Percentiles rank a stretch among this genome's conserved stretches.
Evolutionary conservation across 2,888 invertebrate species (phyloP).

Genomic region (Parapristionchus giblindavisi): DNA sequence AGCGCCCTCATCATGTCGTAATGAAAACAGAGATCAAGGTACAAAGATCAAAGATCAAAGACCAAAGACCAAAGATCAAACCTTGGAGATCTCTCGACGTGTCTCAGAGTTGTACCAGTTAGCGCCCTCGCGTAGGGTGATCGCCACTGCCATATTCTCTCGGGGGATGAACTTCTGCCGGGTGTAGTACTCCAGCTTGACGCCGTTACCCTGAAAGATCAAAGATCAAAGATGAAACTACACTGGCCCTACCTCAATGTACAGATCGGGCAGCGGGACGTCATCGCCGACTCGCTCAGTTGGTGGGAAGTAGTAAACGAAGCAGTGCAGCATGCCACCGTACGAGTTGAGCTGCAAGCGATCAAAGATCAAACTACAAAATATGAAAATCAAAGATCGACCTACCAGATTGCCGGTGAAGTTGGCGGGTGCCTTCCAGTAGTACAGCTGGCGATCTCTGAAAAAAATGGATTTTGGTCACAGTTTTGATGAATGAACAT

Average conservation of each 20-base stretch:
- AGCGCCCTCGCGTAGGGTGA: conserved; percentile 54
- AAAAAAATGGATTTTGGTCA: no score
- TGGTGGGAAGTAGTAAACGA: conserved; percentile 82
- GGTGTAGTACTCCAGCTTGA: conserved; percentile 63
- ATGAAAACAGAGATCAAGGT: conserved; percentile 71
- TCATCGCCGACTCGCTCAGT: conserved; percentile 86
- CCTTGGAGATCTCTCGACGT: conserved; percentile 68
- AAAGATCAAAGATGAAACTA: conserved; percentile 32
- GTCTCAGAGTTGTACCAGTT: conserved; percentile 66
- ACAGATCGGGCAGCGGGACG: conserved; percentile 77
- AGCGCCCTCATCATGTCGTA: conserved; percentile 81
- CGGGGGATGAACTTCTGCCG: conserved; percentile 60
- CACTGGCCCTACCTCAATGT: conserved; percentile 82
- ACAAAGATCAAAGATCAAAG: conserved; percentile 16
- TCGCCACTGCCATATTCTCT: conserved; percentile 66
- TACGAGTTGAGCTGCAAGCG: conserved; percentile 79
- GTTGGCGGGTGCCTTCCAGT: conserved; percentile 85
- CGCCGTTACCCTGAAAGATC: conserved; percentile 55
- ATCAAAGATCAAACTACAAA: conserved; percentile 26
- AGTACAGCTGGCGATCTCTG: conserved; percentile 71
- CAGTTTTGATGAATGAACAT: no score
- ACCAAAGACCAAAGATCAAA: conserved; percentile 48
- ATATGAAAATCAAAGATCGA: neutral
- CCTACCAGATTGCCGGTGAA: conserved; percentile 80
- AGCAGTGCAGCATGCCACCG: conserved; percentile 81